Base-by-base conservation (phyloP, 2,113 vertebrate species). In the Barnardius zonarius region DNA sequence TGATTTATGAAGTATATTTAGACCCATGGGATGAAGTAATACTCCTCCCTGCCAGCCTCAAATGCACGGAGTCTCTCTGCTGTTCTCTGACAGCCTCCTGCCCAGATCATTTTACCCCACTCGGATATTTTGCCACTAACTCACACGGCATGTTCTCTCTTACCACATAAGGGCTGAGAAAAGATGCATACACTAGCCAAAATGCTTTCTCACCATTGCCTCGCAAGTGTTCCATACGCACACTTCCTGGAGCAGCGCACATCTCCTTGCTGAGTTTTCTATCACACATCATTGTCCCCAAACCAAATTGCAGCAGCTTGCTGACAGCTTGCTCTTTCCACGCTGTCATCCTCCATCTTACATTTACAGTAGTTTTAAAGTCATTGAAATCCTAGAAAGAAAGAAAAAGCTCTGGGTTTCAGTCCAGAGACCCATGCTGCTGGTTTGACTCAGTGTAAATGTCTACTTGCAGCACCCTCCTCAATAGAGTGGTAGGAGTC, bases 201-300 rank as follows among this genome's bases (percentile, higher is more conserved):
- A 91, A 62, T 0, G 0, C 59, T 77, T 66, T 35, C 15, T 24
- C 51, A 37, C 7, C 51, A 16, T 19, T 64, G 86, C 61, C 48
- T 69, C 67, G 41, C 15, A 66, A 3, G 0, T 4, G 25, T 24
- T 83, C 75, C 44, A 37, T 52, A 4, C 0, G 0, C 16, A 55
- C 18, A 2, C 41, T 7, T 59, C 54, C 31, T 7, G 30, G 43
- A 41, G 57, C 39, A 11, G 37, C 1, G 1, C 15, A 7, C 43
- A 28, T 31, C 51, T 86, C 13, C 46, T 54, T 63, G 68, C 35
- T 59, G 37, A 12, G 23, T 48, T 84, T 91, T 31, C 49, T 39
- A 49, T 1, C 30, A 43, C 49, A 44, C 70, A 54, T 13, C 54
- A 62, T 8, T 5, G 0, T 17, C 22, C 44, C 41, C n/a, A 70